A percentile compares a stretch with the other conserved stretches of the same genome.
Conservation (phyloP, 2,888 invertebrate species). For the Dastarcus helophoroides region DNA sequence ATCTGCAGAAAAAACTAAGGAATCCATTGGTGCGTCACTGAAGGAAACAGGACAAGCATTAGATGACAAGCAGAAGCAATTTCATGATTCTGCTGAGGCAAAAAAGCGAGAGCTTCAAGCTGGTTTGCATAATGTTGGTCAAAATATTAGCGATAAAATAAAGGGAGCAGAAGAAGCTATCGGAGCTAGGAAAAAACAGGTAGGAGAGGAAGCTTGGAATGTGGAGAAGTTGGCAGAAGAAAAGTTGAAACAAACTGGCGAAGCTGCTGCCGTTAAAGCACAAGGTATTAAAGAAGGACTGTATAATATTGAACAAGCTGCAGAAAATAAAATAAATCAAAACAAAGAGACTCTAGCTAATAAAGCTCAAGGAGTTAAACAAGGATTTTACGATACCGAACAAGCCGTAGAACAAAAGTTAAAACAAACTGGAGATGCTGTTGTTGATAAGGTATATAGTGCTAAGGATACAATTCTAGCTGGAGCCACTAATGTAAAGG, state of each 20-base stretch:
- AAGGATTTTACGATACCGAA: neutral
- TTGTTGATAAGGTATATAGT: no score
- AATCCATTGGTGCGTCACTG: neutral
- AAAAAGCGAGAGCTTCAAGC: slow-evolving; percentile 5
- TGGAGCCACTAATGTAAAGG: no score
- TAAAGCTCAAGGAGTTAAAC: no score
- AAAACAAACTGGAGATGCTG: no score
- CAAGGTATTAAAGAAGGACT: slow-evolving; percentile 1
- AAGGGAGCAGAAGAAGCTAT: slow-evolving; percentile 35
- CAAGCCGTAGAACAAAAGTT: neutral
- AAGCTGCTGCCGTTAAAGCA: slow-evolving; percentile 1
- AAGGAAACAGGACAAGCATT: slow-evolving; percentile 10
- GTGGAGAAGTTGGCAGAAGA: slow-evolving; percentile 33
- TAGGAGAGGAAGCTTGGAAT: slow-evolving; percentile 29
- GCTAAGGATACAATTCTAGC: no score
- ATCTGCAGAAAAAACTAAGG: neutral
- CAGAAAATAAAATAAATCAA: neutral
- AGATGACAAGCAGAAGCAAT: slow-evolving; percentile 26
- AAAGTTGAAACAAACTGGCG: slow-evolving; percentile 21
- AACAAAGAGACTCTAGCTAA: no score
- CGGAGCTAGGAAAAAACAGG: slow-evolving; percentile 41
- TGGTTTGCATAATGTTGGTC: slow-evolving; percentile 5
- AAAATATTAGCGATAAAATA: neutral
- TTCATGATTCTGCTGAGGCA: slow-evolving; percentile 34
- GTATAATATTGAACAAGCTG: neutral